A percentile compares a stretch with the other conserved stretches of the same genome.
Conservation (phyloP, 2,888 invertebrate species). For the Zaprionus bogoriensis region DNA sequence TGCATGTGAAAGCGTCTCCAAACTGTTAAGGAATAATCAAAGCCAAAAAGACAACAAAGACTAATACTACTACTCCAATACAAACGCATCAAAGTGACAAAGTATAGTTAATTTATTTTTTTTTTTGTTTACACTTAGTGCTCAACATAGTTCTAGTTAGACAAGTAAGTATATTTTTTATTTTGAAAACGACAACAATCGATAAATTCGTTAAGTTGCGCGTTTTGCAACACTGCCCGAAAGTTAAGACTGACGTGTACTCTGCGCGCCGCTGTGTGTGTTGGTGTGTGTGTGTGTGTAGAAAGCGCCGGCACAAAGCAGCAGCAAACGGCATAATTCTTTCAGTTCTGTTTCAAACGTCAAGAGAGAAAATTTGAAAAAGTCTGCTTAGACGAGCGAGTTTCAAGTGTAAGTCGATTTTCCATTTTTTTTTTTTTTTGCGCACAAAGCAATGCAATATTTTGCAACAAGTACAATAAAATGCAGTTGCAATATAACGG, state of each 20-base stretch:
- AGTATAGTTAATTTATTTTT: constrained; percentile 25
- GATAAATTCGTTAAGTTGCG: constrained; percentile 7
- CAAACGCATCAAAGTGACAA: constrained; percentile 47
- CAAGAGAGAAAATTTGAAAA: constrained; percentile 30
- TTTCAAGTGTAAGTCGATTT: constrained; percentile 50
- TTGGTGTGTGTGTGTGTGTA: constrained; percentile 30
- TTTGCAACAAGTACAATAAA: neutral
- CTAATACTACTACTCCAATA: constrained; percentile 21
- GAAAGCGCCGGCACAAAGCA: constrained; percentile 62
- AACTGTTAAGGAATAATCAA: constrained; percentile 29
- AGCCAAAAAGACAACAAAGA: constrained; percentile 57
- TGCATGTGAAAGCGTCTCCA: constrained; percentile 53
- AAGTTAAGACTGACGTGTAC: constrained; percentile 65
- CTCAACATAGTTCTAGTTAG: constrained; percentile 31
- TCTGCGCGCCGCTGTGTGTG: constrained; percentile 24
- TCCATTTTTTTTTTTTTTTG: neutral
- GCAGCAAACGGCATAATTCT: constrained; percentile 32
- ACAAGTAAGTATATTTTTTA: constrained; percentile 64
- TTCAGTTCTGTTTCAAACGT: constrained; percentile 65
- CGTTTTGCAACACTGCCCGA: constrained; percentile 54
- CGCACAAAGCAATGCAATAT: neutral
- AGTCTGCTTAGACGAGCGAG: constrained; percentile 16
- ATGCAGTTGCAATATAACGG: neutral
- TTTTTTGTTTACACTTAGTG: constrained; percentile 32
- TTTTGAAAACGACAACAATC: constrained; percentile 17